Evolutionary conservation across 1,140 invertebrate species (phyloP), one percentile per base, ranked within the genome.

Genomic region (Bilobella aurantiaca): DNA sequence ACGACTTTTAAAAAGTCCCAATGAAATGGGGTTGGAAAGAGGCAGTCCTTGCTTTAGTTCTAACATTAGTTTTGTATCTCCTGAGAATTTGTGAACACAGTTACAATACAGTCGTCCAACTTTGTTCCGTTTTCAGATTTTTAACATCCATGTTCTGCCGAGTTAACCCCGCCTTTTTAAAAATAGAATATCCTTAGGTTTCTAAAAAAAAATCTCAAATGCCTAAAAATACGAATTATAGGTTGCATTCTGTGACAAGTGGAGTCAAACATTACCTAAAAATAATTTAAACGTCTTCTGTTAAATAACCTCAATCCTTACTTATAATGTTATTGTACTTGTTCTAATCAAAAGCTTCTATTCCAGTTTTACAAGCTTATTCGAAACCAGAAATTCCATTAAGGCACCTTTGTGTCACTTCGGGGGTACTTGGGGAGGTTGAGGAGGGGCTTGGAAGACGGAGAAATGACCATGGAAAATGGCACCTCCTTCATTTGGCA

Each of bases 401-500:
- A 42, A 42, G 34, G 34, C 34, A 42, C 34, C 34, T 18, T 42
- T 42, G 18, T 42, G 8, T 18, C 34, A 42, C 34, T 42, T 42
- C 18, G 18, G 8, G 18, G 18, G 18, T 42, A 8, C 8, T 18
- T 42, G 8, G 8, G 18, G 8, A 42, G 18, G 18, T 42, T 18
- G 8, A 42, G 18, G 18, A 12, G 18, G 18, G 34, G 34, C 8
- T 42, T 18, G 34, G 34, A 42, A 42, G 34, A 42, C 34, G 34
- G 34, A 42, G 8, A 18, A 18, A 42, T 42, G 34, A 18, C 34
- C 8, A 42, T 42, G 34, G 34, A 18, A 42, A 53, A 53, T 53
- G 49, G 49, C 49, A 53, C 49, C 49, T 53, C 49, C 49, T 53
- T 42, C n/a, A 12, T 53, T 53, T 53, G 49, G 49, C 49, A 53